phyloP scores from a whole-genome alignment of 2,113 vertebrate species.

The Podilymbus podiceps region DNA sequence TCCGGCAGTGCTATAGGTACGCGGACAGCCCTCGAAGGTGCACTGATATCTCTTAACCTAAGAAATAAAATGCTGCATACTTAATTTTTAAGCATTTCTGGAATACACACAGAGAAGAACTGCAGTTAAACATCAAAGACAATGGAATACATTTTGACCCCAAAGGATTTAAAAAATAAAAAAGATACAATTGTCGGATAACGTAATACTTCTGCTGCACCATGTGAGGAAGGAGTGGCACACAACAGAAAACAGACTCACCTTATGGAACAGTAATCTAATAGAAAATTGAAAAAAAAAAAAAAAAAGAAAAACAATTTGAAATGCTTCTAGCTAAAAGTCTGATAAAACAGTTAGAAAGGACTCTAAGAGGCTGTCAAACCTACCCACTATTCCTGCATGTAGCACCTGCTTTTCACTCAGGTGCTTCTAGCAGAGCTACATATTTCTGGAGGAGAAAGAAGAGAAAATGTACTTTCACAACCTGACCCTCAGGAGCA shows the following conservation, averaged over 20 bases:
- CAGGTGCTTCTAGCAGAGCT: background rate
- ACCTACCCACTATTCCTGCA: rapidly evolving
- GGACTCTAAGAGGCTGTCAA: background rate
- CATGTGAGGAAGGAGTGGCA: background rate
- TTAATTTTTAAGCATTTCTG: background rate
- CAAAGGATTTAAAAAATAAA: background rate
- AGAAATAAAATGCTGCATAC: background rate
- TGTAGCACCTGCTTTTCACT: background rate
- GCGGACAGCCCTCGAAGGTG: slow-evolving; percentile 95
- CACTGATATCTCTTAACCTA: slow-evolving; percentile 98
- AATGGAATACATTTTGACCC: background rate
- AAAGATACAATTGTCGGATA: background rate
- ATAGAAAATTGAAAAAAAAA: background rate
- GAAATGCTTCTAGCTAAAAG: background rate
- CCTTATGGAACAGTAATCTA: background rate
- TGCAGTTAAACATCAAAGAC: background rate
- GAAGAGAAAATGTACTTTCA: background rate
- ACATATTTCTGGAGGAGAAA: background rate
- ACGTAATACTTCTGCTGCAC: background rate
- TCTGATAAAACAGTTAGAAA: background rate
- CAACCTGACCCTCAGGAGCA: background rate
- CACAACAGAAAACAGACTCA: background rate
- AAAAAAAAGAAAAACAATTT: background rate
- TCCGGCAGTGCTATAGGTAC: slow-evolving; percentile 97
- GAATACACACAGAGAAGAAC: background rate